phyloP scores from a whole-genome alignment of 2,888 invertebrate genomes.

The Polymixis flavicincta region DNA sequence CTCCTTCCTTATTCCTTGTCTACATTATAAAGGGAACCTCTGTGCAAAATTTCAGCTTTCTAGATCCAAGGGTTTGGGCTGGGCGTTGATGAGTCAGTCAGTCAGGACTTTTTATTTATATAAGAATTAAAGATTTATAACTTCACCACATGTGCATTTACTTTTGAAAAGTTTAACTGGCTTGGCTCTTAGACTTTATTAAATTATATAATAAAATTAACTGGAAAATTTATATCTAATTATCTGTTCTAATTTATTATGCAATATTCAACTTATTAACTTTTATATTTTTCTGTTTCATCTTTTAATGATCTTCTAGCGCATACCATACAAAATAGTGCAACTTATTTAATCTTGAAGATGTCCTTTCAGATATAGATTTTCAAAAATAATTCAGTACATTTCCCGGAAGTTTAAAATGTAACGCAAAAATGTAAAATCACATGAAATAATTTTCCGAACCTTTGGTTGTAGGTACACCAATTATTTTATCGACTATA shows the following conservation, averaged over 20 bases:
- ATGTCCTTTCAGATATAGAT: background rate
- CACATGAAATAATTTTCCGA: background rate
- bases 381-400: background rate
- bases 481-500: background rate
- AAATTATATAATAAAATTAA: background rate
- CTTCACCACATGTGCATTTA: background rate
- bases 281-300: background rate
- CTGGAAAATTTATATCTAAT: too few species aligned
- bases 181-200: background rate
- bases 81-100: too few species aligned
- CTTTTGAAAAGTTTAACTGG: background rate
- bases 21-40: too few species aligned
- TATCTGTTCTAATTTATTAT: background rate
- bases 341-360: background rate
- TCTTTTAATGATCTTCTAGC: background rate
- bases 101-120: too few species aligned
- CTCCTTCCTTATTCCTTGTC: too few species aligned
- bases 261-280: background rate
- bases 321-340: background rate
- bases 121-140: constrained; percentile 4
- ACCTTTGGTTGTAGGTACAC: background rate
- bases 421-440: background rate
- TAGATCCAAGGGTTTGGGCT: too few species aligned
- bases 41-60: too few species aligned
- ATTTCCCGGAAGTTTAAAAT: background rate